Conservation (phyloP, 2,888 invertebrate genomes). For the Amphipoea lucens region DNA sequence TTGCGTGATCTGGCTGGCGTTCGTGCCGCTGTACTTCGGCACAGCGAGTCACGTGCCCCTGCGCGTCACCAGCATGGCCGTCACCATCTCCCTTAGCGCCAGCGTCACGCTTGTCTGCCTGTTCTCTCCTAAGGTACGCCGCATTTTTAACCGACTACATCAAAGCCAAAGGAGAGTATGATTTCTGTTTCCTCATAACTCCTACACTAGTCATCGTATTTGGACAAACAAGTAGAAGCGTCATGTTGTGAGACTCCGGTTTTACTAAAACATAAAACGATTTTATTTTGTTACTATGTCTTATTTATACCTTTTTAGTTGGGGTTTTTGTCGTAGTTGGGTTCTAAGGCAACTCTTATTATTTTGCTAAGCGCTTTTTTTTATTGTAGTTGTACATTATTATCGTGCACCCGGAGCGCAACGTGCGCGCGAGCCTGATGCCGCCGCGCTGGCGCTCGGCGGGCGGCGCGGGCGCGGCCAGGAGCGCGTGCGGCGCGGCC, state of each 20-base stretch:
- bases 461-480: conserved; percentile 58
- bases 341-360: neutral
- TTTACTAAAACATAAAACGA: neutral
- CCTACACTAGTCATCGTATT: neutral
- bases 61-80: conserved; percentile 98
- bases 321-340: neutral
- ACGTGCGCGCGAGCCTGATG: conserved; percentile 83
- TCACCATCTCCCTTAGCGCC: conserved; percentile 98
- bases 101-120: conserved; percentile 98
- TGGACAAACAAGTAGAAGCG: neutral
- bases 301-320: neutral
- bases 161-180: too few species aligned
- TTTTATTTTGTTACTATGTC: neutral
- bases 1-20: conserved; percentile 99
- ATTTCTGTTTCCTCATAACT: neutral
- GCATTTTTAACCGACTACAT: neutral
- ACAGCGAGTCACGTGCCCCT: conserved; percentile 97
- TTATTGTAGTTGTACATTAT: conserved; percentile 82
- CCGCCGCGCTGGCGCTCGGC: conserved; percentile 78
- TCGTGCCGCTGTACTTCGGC: conserved; percentile 99
- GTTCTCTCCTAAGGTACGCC: conserved; percentile 96
- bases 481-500: conserved; percentile 67
- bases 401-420: conserved; percentile 82
- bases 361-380: conserved; percentile 67
- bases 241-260: neutral